These are phyloP conservation scores for Ochropacha duplaris DNA, from an alignment of 2,888 invertebrate genomes.

Conservation along the genomic window DNA sequence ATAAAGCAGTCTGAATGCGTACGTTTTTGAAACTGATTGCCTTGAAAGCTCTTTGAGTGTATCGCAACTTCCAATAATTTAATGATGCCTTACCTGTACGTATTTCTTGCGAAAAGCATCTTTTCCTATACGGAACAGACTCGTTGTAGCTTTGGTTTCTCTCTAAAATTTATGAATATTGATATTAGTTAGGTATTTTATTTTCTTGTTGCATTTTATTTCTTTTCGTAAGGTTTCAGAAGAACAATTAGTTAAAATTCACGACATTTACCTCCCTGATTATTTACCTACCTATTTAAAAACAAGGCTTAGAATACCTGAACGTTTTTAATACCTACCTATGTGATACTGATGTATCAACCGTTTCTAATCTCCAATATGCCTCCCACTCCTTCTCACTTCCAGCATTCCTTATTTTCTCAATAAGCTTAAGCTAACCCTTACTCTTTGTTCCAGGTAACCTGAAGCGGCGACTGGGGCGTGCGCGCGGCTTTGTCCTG, in stretches of 20 bases:
- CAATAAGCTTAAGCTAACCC: neutral
- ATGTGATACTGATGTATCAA: too few relatives aligned
- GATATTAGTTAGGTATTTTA: neutral
- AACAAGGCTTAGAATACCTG: too few relatives aligned
- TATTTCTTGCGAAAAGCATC: neutral
- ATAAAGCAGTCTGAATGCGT: too few relatives aligned
- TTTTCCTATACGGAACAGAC: too few relatives aligned
- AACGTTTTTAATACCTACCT: too few relatives aligned
- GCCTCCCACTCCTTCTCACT: neutral
- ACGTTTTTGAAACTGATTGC: neutral
- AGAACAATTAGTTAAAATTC: too few relatives aligned
- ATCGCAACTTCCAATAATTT: neutral
- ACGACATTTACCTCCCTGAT: too few relatives aligned
- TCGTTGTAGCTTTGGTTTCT: too few relatives aligned
- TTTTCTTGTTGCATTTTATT: too few relatives aligned
- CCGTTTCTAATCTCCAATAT: neutral
- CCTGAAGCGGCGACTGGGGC: constrained; percentile 83
- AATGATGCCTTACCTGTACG: too few relatives aligned
- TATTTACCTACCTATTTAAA: too few relatives aligned
- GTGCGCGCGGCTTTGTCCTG: constrained; percentile 84
- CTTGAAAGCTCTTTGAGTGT: neutral
- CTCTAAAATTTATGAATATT: neutral
- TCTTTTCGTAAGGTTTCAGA: too few relatives aligned
- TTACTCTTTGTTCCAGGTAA: constrained; percentile 64
- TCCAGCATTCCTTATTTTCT: neutral